Conservation (phyloP, 1,140 invertebrate genomes). For the Pantala flavescens region DNA sequence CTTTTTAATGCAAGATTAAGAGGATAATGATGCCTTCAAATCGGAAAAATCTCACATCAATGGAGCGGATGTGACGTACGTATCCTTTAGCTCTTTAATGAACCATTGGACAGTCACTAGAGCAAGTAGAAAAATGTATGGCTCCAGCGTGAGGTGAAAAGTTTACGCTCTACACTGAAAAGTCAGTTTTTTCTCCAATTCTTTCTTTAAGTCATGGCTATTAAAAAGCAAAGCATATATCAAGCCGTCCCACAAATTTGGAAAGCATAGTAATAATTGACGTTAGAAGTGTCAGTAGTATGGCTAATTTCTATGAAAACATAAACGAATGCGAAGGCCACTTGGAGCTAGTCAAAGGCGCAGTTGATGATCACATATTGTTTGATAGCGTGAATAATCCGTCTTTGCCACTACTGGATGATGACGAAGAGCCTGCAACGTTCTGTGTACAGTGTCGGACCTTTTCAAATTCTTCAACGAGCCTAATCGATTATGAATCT, state of each 20-base stretch:
- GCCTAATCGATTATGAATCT: background rate
- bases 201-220: too few species aligned
- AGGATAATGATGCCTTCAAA: too few species aligned
- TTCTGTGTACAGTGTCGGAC: slow-evolving; percentile 11
- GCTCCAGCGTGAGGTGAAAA: too few species aligned
- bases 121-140: background rate
- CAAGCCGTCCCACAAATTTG: too few species aligned
- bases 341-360: background rate
- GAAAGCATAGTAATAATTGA: too few species aligned
- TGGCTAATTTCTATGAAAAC: background rate
- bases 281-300: background rate
- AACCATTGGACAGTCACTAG: background rate
- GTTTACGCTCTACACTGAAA: too few species aligned
- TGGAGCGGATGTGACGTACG: background rate
- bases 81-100: background rate
- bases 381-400: slow-evolving; percentile 2
- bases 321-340: background rate
- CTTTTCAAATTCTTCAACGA: background rate
- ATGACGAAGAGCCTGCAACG: slow-evolving; percentile 6
- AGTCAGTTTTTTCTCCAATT: too few species aligned
- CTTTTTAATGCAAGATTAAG: too few species aligned
- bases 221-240: too few species aligned
- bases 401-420: background rate
- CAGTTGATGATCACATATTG: background rate
- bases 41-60: too few species aligned